Base-by-base conservation (phyloP, 2,113 vertebrate species). In the Galbula dea region DNA sequence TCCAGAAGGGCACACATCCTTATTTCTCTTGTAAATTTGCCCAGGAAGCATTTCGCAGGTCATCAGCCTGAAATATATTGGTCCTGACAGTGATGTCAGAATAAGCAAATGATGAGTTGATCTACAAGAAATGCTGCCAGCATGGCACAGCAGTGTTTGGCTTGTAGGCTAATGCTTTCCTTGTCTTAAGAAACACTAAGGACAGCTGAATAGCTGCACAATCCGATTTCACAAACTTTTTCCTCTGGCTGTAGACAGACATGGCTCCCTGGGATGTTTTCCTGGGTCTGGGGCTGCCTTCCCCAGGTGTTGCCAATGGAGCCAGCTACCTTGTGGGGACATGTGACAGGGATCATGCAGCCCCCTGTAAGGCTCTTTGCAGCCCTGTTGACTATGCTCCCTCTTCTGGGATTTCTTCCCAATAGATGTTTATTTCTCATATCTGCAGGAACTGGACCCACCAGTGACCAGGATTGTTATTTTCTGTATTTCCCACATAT, bases 71-170 rank as follows among this genome's bases (percentile, higher is more conserved):
- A 96, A 89, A 75, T 84, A 63, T 52, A 83, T 54, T 83, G 34
- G 12, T 89, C 16, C 55, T 94, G 72, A 48, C 79, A 92, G 77
- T 92, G 90, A 95, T 80, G 94, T 91, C 80, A 94, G 77, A 76
- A 90, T 85, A 45, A 89, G 26, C 48, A 93, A 95, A 78, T 58
- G 52, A 34, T 93, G 79, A 94, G 46, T 27, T 82, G 73, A 88
- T 61, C 29, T 9, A 30, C 52, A 65, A 85, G 72, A 83, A 96
- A 67, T 13, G 32, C 57, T 89, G 72, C 48, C 48, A 67, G 36
- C 32, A 9, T 26, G 20, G 62, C 41, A 66, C 62, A 79, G 41
- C 68, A 65, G 22, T 46, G 34, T 78, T 80, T 8, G 17, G 6
- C 34, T 67, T 78, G 73, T 46, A 79, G 11, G 59, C 10, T 0